A percentile compares a stretch with the other conserved stretches of the same genome.
These are phyloP conservation scores for Sebastes iracundus DNA, from an alignment of 2,797 vertebrate genomes.

Conservation along the genomic window DNA sequence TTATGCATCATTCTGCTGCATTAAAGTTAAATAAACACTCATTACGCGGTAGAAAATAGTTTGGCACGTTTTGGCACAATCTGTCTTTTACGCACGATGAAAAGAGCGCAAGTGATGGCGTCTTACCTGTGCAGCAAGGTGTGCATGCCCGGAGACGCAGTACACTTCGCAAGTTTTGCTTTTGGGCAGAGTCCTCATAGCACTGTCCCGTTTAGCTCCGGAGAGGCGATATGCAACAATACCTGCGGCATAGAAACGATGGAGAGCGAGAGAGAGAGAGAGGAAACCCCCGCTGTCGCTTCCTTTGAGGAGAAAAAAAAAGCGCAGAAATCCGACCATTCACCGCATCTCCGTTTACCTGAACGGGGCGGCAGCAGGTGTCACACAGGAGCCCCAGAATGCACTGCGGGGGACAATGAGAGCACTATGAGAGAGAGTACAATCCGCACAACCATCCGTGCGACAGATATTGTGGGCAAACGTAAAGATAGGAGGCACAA, in stretches of 20 bases:
- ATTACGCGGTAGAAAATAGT: background rate
- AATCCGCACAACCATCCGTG: conserved; percentile 77
- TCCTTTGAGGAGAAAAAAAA: conserved; percentile 58
- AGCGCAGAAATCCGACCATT: conserved; percentile 80
- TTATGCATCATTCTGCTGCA: background rate
- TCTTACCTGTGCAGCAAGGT: conserved; percentile 80
- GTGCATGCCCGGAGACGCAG: conserved; percentile 80
- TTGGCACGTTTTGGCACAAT: background rate
- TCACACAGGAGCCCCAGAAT: conserved; percentile 83
- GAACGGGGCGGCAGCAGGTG: conserved; percentile 81
- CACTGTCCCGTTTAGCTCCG: conserved; percentile 78
- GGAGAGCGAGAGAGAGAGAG: conserved; percentile 40
- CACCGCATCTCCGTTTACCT: conserved; percentile 77
- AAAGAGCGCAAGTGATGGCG: background rate
- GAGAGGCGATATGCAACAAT: conserved; percentile 77
- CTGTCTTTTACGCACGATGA: background rate
- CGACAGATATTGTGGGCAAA: conserved; percentile 80
- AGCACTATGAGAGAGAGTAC: conserved; percentile 78
- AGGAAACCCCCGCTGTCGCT: conserved; percentile 69
- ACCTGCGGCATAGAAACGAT: conserved; percentile 75
- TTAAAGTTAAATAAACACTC: background rate
- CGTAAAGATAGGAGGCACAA: conserved; percentile 41
- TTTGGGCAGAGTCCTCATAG: conserved; percentile 85
- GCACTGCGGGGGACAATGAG: conserved; percentile 85
- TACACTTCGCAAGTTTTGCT: conserved; percentile 84